Evolutionary conservation across 2,113 vertebrate species (phyloP).

Genomic region (Seriola rivoliana): DNA sequence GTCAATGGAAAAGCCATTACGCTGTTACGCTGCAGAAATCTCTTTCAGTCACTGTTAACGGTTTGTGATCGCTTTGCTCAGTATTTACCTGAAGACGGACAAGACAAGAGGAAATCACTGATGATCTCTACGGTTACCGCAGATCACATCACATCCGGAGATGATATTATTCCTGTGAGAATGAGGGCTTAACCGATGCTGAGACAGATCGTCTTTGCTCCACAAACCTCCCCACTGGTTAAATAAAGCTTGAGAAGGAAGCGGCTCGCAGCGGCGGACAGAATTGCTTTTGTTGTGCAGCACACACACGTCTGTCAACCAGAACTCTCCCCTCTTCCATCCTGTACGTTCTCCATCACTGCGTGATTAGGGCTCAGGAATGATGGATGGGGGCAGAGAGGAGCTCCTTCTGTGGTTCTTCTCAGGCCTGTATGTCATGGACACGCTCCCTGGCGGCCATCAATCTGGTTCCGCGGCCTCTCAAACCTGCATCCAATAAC

Average conservation of each 20-base stretch:
- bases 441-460: constrained; percentile 68
- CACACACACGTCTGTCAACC: constrained; percentile 59
- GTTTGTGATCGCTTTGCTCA: not conserved
- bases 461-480: constrained; percentile 66
- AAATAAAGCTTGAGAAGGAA: constrained; percentile 38
- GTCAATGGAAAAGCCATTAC: not conserved
- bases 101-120: constrained; percentile 2
- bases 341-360: constrained; percentile 74
- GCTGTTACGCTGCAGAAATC: not conserved
- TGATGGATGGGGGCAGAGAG: constrained; percentile 76
- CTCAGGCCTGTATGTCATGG: constrained; percentile 62
- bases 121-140: constrained; percentile 11
- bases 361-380: constrained; percentile 69
- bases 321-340: constrained; percentile 59
- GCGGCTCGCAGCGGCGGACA: not conserved
- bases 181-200: not conserved
- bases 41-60: not conserved
- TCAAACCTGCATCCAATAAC: constrained; percentile 71
- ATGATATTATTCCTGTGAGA: constrained; percentile 23
- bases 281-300: constrained; percentile 47
- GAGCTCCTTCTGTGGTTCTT: constrained; percentile 59
- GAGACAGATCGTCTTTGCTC: constrained; percentile 9
- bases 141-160: constrained; percentile 17
- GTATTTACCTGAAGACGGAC: not conserved
- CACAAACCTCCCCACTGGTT: not conserved